These are phyloP conservation scores for Diplosoma virens DNA, from an alignment of 23 tunicate species.

Conservation along the genomic window DNA sequence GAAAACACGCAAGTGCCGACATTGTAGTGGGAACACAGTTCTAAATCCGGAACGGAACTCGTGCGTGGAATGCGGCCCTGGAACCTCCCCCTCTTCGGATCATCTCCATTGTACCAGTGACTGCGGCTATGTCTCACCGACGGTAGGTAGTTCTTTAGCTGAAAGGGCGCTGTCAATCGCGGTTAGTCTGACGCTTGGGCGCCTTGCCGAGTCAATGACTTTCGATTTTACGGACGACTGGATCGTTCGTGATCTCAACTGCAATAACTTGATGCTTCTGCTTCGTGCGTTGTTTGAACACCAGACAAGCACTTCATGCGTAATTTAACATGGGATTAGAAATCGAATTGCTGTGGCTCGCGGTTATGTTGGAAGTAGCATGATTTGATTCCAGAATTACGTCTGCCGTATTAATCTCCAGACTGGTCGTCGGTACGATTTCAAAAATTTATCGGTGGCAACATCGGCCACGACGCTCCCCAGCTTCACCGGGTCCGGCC, in stretches of 20 bases:
- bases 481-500: constrained; percentile 64
- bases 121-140: constrained; percentile 41
- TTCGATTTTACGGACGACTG: no score
- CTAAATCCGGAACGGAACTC: constrained; percentile 26
- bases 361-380: no score
- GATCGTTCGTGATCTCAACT: no score
- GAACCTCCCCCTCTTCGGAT: constrained; percentile 39
- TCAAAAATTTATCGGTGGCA: constrained; percentile 30
- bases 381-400: no score
- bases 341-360: no score
- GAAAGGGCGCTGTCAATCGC: no score
- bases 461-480: constrained; percentile 45
- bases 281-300: no score
- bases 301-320: no score
- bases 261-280: no score
- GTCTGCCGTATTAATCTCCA: background rate
- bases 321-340: no score
- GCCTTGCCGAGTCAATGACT: no score
- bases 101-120: constrained; percentile 51
- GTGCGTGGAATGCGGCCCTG: constrained; percentile 49
- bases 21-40: constrained; percentile 49
- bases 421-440: constrained; percentile 43
- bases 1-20: constrained; percentile 29
- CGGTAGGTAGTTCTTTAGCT: constrained; percentile 21
- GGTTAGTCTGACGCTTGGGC: no score